Percentiles rank a stretch among this genome's conserved stretches.
Conservation (phyloP, 2,797 vertebrate species). For the Meda fulgida region DNA sequence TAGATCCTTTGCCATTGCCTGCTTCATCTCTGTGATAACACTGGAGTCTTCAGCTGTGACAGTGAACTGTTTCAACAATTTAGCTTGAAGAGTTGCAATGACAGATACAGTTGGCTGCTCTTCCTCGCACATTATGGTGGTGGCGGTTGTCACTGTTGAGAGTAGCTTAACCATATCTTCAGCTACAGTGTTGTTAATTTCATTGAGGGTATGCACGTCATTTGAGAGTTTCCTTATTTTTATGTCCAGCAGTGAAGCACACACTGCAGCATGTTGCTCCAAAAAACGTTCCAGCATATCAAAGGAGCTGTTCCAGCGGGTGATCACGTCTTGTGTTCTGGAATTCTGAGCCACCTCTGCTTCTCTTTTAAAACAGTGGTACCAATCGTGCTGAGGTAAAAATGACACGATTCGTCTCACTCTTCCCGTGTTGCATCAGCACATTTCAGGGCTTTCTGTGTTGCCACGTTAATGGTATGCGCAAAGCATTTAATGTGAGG, state of each 20-base stretch:
- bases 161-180: constrained; percentile 32
- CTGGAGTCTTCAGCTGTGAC: not conserved
- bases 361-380: constrained; percentile 32
- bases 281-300: constrained; percentile 48
- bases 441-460: constrained; percentile 41
- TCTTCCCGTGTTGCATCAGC: constrained; percentile 18
- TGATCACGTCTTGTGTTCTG: constrained; percentile 37
- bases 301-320: constrained; percentile 31
- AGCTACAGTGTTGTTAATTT: constrained; percentile 25
- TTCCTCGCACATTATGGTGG: constrained; percentile 37
- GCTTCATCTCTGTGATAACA: not conserved
- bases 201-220: constrained; percentile 27
- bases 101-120: constrained; percentile 7
- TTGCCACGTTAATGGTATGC: constrained; percentile 27
- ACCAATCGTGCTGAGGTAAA: not conserved
- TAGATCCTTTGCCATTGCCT: too few relatives aligned
- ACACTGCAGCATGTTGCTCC: constrained; percentile 39
- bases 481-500: constrained; percentile 36
- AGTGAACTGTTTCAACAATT: constrained; percentile 37
- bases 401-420: constrained; percentile 22
- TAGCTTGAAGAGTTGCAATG: constrained; percentile 32
- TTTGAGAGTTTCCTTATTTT: constrained; percentile 33
- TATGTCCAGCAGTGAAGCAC: constrained; percentile 32
- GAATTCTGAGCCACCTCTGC: constrained; percentile 24
- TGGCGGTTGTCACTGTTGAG: not conserved